A percentile compares a stretch with the other conserved stretches of the same genome.
Evolutionary conservation across 2,797 vertebrate genomes (phyloP).

Genomic region (Prunella strophiata): DNA sequence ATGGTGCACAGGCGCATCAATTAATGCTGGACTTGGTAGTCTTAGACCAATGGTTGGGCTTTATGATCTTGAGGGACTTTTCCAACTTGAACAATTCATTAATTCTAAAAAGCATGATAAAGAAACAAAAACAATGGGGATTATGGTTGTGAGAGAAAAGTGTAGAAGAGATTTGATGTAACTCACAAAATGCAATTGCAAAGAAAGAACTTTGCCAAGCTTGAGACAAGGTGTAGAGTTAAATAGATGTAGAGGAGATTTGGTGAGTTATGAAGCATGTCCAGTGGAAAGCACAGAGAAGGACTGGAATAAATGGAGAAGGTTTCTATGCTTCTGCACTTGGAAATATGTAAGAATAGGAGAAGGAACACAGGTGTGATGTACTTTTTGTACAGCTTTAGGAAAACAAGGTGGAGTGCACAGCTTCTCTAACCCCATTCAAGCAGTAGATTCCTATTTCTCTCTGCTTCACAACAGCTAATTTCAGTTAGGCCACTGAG

Average conservation of each 20-base stretch:
- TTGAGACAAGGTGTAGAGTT: background rate
- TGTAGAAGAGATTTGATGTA: background rate
- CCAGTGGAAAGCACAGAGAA: background rate
- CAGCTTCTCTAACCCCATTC: background rate
- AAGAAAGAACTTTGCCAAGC: background rate
- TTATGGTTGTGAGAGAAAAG: background rate
- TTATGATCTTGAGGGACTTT: background rate
- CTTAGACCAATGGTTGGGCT: background rate
- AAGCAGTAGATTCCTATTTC: background rate
- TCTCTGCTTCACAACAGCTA: background rate
- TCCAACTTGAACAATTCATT: background rate
- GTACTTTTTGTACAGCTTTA: background rate
- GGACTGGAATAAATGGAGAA: background rate
- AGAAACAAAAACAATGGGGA: background rate
- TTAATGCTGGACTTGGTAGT: background rate
- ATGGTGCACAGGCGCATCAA: accelerated
- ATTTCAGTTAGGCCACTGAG: background rate
- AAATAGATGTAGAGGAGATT: background rate
- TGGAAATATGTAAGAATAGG: background rate
- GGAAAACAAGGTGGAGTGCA: background rate
- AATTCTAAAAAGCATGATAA: background rate
- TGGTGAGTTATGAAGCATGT: background rate
- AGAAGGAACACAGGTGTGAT: background rate
- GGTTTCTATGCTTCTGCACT: background rate
- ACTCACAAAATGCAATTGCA: background rate